Evolutionary conservation across 1,140 invertebrate species (phyloP), one percentile per base, ranked within the genome.

Genomic region (Matsumurasca onukii): DNA sequence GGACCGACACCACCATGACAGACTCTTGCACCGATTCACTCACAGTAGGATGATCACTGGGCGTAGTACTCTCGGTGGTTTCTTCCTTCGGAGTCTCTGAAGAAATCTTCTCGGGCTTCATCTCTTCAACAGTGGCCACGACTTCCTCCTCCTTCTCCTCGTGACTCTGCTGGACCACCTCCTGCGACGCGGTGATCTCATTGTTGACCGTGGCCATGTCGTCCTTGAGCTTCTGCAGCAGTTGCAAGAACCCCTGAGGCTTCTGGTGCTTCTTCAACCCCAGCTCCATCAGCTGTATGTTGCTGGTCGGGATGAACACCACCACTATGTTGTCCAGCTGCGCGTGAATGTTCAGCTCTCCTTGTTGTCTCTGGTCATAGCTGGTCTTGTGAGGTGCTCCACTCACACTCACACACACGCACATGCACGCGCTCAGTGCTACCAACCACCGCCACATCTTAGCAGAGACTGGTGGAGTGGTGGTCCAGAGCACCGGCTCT

Each of bases 361-460:
- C 82, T 3, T 79, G 77, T 51, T 83, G 82, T 12, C 80, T 77
- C 30, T 83, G 82, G 61, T 83, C 80, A 70, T 80, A 82, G n/a
- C n/a, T n/a, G 0, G 55, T 74, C 39, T 27, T 65, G 17, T 25
- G 15, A 15, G 62, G 62, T 45, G 25, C 2, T 9, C 2, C 22
- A 1, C 3, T 39, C 1, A 20, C 34, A 9, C 22, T 27, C 9
- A 25, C 55, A 5, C 5, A 17, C 17, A 39, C 5, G 34, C 34
- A 9, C 34, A 39, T n/a, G 34, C 34, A 39, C 5, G 5, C 5
- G 34, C 17, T 17, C 34, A 9, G 34, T 17, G 17, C 5, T 17
- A 39, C 5, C 34, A 39, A 17, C 17, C 34, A 17, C 34, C 34
- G 17, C 17, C 34, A 9, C 17, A 17, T 17, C 34, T 5, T 39